Evolutionary conservation across 2,113 vertebrate genomes (phyloP).

Genomic region (Corythaeola cristata): DNA sequence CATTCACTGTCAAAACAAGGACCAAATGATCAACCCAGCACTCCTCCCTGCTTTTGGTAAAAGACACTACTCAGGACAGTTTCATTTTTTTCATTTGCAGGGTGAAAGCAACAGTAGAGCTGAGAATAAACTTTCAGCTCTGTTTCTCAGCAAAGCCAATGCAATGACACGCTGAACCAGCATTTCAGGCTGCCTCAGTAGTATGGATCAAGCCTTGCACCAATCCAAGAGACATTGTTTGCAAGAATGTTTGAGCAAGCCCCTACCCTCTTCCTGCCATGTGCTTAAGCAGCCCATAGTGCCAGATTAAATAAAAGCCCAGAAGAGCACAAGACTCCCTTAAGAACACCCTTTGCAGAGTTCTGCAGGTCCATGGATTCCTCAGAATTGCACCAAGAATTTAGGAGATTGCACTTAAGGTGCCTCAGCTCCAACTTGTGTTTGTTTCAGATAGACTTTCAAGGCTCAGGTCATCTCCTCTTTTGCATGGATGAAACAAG

Average conservation of each 20-base stretch:
- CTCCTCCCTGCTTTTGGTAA: neutral
- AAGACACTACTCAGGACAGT: neutral
- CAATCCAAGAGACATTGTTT: neutral
- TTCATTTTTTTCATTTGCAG: neutral
- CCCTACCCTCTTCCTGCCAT: neutral
- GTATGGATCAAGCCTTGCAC: neutral
- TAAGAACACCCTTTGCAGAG: neutral
- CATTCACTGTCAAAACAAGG: no score
- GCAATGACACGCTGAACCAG: no score
- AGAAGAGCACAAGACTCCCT: neutral
- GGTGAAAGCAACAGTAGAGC: neutral
- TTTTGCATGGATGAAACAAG: neutral
- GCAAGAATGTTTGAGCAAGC: neutral
- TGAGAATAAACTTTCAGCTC: neutral
- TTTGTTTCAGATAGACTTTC: neutral
- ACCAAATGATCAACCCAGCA: no score
- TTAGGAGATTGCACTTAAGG: neutral
- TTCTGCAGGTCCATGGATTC: neutral
- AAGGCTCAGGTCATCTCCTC: neutral
- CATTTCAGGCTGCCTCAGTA: neutral
- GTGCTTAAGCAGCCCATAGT: neutral
- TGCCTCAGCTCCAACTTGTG: neutral
- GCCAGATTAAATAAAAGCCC: neutral
- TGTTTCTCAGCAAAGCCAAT: neutral
- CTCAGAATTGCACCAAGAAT: neutral